Evolutionary conservation across 2,888 invertebrate genomes (phyloP), one percentile per base, ranked within the genome.

Genomic region (Anthophora plumipes): DNA sequence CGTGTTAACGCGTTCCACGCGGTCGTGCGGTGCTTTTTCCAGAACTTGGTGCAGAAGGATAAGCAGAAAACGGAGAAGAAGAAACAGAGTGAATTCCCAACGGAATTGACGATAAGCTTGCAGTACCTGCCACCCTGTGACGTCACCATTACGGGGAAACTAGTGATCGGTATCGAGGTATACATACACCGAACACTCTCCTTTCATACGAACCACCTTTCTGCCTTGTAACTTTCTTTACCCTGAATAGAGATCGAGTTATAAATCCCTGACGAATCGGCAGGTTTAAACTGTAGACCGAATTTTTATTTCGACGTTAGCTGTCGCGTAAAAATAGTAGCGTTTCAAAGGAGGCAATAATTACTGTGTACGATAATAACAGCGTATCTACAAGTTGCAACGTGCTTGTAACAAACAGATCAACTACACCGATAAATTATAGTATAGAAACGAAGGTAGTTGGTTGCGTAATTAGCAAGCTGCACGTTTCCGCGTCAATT

Each of bases 111-210:
- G 11, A 88, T 93, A 88, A 93, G 92, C 64, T 85, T 93, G 46
- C 92, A 93, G 66, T 93, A 92, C 80, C 85, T 93, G 39, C 92
- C 92, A 31, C 89, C 91, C 14, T 90, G 88, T 55, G 91, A 91
- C 59, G 89, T 91, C 8, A 85, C 88, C 11, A 88, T 91, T 14
- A 85, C 88, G 5, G 93, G 93, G 25, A 93, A 93, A 77, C 87
- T 93, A 41, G 89, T 93, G 11, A 91, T 93, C 54, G 92, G 92
- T 22, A 90, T 93, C 76, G 92, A 93, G 92, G 93, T 93, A 85
- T 41, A n/a, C n/a, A n/a, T n/a, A n/a, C n/a, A n/a, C n/a, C 46
- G 50, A 52, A 50, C 22, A 7, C 12, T 69, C 22, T 46, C 20
- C 50, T n/a, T 66, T 66, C 39, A 12, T 57, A 41, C 1, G 12